Evolutionary conservation across 2,888 invertebrate genomes (phyloP), one percentile per base, ranked within the genome.

Genomic region (Trachelus stipa): DNA sequence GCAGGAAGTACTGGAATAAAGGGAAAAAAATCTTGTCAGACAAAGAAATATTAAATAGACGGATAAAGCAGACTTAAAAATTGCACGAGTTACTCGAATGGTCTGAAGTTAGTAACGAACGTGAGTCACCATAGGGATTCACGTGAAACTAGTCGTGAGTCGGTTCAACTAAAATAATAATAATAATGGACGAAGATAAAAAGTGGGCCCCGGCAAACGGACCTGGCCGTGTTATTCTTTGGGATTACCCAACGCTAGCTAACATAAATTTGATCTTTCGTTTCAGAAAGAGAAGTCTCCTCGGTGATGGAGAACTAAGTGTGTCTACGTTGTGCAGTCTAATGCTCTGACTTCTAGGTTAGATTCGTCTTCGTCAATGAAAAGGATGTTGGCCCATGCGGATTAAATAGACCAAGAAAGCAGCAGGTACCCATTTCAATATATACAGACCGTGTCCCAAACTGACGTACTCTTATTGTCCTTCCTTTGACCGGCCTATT

Each of bases 191-290:
- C 12, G 31, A 34, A 15, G 31, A 71, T 34, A 34, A 71, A 71
- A 71, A 71, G 4, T 31, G 23, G 71, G 31, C 31, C 12, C 15
- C 31, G 31, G 23, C 71, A 71, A 71, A 71, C 31, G 71, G 71
- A 71, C 71, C 30, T 12, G 9, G 23, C 71, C 71, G 71, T 71
- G 31, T 71, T 71, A 23, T 33, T 31, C 71, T 71, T 34, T 71
- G 71, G 71, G 71, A 71, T 71, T 71, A 71, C 71, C 71, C 71
- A 71, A 71, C 71, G 12, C 31, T 56, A 3, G 33, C 71, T 31
- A 71, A 71, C 34, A 31, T 71, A 71, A 31, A 12, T 71, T 71
- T 71, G 34, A 71, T 71, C 71, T 11, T 71, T 71, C 56, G 23
- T 9, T 56, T 56, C 56, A 23, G 23, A 6, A 56, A 56, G 23